A percentile compares a stretch with the other conserved stretches of the same genome.
phyloP scores from a whole-genome alignment of 2,113 vertebrate species.

The Hipposideros armiger region DNA sequence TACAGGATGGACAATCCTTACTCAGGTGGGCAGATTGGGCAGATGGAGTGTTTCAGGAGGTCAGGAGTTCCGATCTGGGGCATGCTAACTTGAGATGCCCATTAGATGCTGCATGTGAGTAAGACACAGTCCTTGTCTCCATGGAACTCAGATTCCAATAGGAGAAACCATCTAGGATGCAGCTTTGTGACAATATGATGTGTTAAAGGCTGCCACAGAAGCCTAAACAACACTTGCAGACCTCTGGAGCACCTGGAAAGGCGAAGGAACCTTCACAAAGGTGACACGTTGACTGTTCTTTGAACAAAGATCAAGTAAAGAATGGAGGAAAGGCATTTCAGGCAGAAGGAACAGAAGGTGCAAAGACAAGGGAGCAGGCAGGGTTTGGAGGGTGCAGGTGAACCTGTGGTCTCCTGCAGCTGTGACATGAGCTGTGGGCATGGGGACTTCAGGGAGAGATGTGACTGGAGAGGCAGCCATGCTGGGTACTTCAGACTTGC shows the following conservation, averaged over 20 bases:
- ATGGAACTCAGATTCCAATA: background rate
- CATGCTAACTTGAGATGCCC: background rate
- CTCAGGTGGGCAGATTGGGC: background rate
- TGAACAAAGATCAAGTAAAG: background rate
- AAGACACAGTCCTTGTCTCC: background rate
- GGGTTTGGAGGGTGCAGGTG: background rate
- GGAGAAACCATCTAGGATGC: background rate
- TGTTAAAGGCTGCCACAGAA: background rate
- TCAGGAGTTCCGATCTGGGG: background rate
- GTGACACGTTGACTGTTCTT: background rate
- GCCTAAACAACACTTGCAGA: background rate
- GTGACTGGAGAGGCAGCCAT: background rate
- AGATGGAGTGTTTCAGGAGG: background rate
- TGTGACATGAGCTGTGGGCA: background rate
- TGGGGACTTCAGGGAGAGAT: rapidly evolving
- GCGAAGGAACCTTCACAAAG: background rate
- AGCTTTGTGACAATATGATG: background rate
- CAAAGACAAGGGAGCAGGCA: background rate
- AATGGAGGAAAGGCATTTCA: background rate
- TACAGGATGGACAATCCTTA: background rate
- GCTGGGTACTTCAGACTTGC: background rate
- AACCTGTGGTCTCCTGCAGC: background rate
- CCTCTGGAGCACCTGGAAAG: too few relatives aligned
- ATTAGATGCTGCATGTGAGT: background rate
- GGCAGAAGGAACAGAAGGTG: background rate